Evolutionary conservation across 2,113 vertebrate species (phyloP).

Genomic region (Eudyptes chrysolophus): DNA sequence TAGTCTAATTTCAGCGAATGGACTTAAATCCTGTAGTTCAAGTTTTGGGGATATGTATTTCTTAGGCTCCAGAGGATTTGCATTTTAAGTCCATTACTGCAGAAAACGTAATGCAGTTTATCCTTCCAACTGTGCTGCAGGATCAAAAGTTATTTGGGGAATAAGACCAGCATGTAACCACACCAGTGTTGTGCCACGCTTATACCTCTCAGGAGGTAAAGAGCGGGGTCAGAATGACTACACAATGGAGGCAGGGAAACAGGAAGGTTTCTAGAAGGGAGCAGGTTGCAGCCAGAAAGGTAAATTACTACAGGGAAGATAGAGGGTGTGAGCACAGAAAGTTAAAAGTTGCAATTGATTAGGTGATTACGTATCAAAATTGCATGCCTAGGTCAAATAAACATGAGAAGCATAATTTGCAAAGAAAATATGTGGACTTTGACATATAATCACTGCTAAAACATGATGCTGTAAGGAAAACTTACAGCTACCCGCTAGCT

Average conservation of each 20-base stretch:
- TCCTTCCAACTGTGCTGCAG: accelerated
- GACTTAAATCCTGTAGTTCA: background rate
- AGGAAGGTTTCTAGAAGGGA: background rate
- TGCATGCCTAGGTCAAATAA: background rate
- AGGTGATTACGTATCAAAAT: background rate
- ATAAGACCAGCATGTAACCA: accelerated
- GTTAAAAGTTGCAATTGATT: accelerated
- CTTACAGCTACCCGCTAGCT: background rate
- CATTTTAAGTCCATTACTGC: background rate
- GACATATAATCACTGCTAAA: background rate
- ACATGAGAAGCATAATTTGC: background rate
- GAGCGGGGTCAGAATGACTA: background rate
- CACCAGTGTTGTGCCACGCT: background rate
- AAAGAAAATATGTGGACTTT: background rate
- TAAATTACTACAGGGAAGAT: background rate
- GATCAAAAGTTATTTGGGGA: background rate
- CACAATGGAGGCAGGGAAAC: background rate
- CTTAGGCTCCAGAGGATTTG: background rate
- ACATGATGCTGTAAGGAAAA: background rate
- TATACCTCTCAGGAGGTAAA: accelerated
- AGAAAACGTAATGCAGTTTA: background rate
- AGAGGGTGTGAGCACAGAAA: background rate
- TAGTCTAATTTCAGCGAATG: background rate
- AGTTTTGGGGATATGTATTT: background rate
- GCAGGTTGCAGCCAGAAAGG: background rate